Conservation (phyloP, 2,113 vertebrate species). For the Ciconia stormi region DNA sequence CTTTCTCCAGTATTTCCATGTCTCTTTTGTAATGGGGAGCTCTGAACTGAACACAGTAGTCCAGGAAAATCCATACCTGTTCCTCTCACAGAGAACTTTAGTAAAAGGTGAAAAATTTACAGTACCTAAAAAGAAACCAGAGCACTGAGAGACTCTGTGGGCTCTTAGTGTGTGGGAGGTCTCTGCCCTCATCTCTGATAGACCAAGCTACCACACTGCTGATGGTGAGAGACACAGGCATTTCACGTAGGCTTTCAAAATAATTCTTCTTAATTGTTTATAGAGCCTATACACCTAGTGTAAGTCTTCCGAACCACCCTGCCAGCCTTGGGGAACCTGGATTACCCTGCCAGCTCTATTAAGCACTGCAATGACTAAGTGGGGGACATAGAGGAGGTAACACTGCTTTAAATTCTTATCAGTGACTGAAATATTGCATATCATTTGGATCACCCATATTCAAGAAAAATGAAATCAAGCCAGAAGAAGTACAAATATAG, state of each 20-base stretch:
- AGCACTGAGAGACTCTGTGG: background rate
- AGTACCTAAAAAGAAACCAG: background rate
- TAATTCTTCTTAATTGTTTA: background rate
- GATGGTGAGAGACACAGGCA: background rate
- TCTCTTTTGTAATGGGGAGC: background rate
- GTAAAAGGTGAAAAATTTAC: background rate
- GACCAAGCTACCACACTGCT: background rate
- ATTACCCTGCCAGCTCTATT: background rate
- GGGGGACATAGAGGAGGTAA: background rate
- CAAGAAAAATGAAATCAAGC: background rate
- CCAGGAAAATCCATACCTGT: background rate
- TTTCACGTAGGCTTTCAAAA: background rate
- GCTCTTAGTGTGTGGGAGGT: fast-evolving
- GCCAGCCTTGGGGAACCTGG: background rate
- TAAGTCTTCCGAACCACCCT: background rate
- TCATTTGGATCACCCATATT: background rate
- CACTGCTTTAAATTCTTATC: background rate
- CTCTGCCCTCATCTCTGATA: background rate
- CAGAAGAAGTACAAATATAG: background rate
- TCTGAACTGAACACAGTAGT: background rate
- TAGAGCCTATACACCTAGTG: background rate
- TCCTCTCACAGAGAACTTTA: background rate
- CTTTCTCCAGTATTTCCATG: background rate
- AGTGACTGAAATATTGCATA: background rate
- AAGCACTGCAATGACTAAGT: background rate